These are phyloP conservation scores for Ips typographus DNA, from an alignment of 1,140 invertebrate species.

Conservation along the genomic window DNA sequence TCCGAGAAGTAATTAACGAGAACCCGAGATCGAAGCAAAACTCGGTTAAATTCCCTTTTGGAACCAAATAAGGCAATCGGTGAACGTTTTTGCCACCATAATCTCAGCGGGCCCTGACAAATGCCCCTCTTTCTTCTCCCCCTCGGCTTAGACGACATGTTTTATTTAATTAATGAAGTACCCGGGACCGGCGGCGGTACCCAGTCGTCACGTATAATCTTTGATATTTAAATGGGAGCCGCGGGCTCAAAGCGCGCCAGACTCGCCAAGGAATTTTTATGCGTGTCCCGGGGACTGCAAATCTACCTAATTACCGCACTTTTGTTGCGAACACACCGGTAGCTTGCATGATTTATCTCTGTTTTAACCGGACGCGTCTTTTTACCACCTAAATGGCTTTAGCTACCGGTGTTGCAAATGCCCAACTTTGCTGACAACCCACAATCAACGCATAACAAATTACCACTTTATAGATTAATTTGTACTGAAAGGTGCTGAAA, in stretches of 20 bases:
- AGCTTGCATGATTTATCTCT: too few relatives aligned
- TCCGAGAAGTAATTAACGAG: slow-evolving; percentile 27
- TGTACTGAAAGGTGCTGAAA: too few relatives aligned
- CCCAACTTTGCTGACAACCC: too few relatives aligned
- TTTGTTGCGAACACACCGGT: too few relatives aligned
- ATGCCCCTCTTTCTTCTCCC: slow-evolving; percentile 25
- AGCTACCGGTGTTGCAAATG: too few relatives aligned
- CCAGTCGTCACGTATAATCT: slow-evolving; percentile 45
- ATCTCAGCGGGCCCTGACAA: slow-evolving; percentile 46
- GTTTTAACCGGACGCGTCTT: too few relatives aligned
- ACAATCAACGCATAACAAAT: too few relatives aligned
- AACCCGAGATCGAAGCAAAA: slow-evolving; percentile 16
- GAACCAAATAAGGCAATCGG: slow-evolving; percentile 42
- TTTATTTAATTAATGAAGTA: slow-evolving; percentile 49
- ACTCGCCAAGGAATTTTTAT: slow-evolving; percentile 19
- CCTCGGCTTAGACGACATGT: slow-evolving; percentile 44
- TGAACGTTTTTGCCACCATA: slow-evolving; percentile 48
- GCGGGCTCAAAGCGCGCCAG: slow-evolving; percentile 19
- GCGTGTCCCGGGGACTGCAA: slow-evolving; percentile 25
- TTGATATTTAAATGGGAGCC: slow-evolving; percentile 45
- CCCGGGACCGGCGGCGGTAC: slow-evolving; percentile 32
- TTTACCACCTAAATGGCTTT: too few relatives aligned
- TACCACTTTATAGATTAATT: too few relatives aligned
- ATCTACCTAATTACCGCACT: slow-evolving; percentile 25
- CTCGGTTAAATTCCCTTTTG: slow-evolving; percentile 39